Base-by-base conservation (phyloP, 2,888 invertebrate species). In the Dione vanillae region DNA sequence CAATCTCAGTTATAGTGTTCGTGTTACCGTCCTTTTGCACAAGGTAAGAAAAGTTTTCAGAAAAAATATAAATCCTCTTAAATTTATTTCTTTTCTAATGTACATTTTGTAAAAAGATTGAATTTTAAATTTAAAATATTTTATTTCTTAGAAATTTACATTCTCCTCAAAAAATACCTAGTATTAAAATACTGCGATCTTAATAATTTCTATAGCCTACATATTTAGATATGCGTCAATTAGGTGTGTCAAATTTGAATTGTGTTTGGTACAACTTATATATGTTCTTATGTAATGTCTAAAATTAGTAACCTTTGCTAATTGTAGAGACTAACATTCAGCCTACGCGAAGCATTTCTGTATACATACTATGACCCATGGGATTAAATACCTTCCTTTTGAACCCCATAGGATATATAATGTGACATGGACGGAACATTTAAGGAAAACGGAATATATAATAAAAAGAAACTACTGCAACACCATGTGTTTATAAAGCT, bases 1-100 rank as follows among this genome's bases (percentile, higher is more conserved):
- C 61, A 61, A 61, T 61, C 45, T 61, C 61, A 27, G 43, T 61
- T 61, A 61, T 61, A 61, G 61, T 61, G 43, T 45, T 61, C 61
- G 43, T n/a, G 61, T 45, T 61, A 61, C 61, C 61, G 41, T 61
- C n/a, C 61, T 61, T 61, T 35, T 35, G 6, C n/a, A 40, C n/a
- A 35, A 43, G 45, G 45, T 45, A 61, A 61, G 61, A 61, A 56
- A 35, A 61, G 45, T 61, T 45, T 14, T 45, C 20, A 12, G 9
- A n/a, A 35, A 61, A 61, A 45, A 61, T 61, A 59, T 54, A 16
- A 54, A 37, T 54, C 10, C n/a, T n/a, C 16, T 37, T 54, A 37
- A 54, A 56, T 56, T 56, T 56, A 11, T 16, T 16, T 37, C 10
- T 16, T 56, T 56, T 56, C 37, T 56, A 37, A 16, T 37, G 37